Evolutionary conservation across 1,140 invertebrate species (phyloP).

Genomic region (Papilio polyxenes): DNA sequence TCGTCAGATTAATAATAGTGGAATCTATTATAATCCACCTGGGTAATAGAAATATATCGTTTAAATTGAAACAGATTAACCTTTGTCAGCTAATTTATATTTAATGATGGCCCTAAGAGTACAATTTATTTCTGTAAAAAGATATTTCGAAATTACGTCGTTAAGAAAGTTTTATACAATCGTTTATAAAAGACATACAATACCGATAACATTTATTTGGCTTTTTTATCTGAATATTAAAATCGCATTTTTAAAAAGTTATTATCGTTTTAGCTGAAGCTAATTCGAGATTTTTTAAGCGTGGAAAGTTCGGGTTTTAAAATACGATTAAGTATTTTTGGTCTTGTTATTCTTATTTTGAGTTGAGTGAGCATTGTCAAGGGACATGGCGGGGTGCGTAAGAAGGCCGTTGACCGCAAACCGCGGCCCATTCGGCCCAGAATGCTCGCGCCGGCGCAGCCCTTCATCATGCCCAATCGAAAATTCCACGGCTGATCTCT

Average conservation of each 20-base stretch:
- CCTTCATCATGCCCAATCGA: slow-evolving; percentile 74
- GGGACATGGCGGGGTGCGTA: slow-evolving; percentile 51
- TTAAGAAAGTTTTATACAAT: slow-evolving; percentile 23
- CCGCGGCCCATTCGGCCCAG: slow-evolving; percentile 68
- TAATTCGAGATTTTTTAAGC: not conserved
- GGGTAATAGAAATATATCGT: slow-evolving; percentile 11
- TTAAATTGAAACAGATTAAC: slow-evolving; percentile 24
- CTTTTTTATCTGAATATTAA: not conserved
- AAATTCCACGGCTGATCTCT: slow-evolving; percentile 75
- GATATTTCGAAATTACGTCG: slow-evolving; percentile 7
- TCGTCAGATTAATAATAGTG: not conserved
- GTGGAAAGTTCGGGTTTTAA: slow-evolving; percentile 20
- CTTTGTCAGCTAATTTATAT: slow-evolving; percentile 18
- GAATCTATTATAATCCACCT: not conserved
- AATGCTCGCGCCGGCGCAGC: slow-evolving; percentile 70
- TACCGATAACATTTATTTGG: not conserved
- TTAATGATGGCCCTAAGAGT: slow-evolving; percentile 13
- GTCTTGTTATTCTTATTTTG: slow-evolving; percentile 52
- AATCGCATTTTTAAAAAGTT: not conserved
- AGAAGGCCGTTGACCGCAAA: slow-evolving; percentile 70
- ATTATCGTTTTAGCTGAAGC: not conserved
- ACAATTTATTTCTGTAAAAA: not conserved
- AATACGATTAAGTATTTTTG: slow-evolving; percentile 34
- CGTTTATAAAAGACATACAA: not conserved
- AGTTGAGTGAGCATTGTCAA: slow-evolving; percentile 50